Percentiles rank a stretch among this genome's conserved stretches.
phyloP scores from a whole-genome alignment of 2,888 invertebrate species.

The Acholoe squamosa region DNA sequence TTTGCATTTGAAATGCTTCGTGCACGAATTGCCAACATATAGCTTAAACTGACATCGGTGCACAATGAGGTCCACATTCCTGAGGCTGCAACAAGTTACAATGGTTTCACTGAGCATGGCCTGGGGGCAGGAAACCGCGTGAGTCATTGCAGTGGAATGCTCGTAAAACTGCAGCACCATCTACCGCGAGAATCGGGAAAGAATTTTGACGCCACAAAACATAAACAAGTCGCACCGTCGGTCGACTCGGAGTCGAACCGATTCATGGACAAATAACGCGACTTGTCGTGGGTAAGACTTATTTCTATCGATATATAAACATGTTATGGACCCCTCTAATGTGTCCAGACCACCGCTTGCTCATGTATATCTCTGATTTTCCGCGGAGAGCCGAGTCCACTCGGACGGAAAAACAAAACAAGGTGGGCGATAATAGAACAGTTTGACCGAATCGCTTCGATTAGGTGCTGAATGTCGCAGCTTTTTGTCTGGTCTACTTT shows the following conservation, averaged over 20 bases:
- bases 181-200: constrained; percentile 49
- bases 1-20: background rate
- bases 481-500: constrained; percentile 35
- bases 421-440: constrained; percentile 49
- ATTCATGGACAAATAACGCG: constrained; percentile 33
- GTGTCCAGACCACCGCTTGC: background rate
- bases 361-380: background rate
- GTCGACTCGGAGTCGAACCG: background rate
- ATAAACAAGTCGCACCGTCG: constrained; percentile 39
- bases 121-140: constrained; percentile 33
- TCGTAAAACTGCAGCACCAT: constrained; percentile 57
- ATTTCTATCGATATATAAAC: constrained; percentile 25
- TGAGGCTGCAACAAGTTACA: constrained; percentile 37
- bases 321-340: background rate
- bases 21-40: constrained; percentile 10
- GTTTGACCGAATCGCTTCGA: constrained; percentile 53
- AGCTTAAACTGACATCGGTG: background rate
- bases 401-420: constrained; percentile 51
- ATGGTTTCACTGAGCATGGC: constrained; percentile 7
- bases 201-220: constrained; percentile 59
- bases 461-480: constrained; percentile 47
- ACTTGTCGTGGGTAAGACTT: background rate
- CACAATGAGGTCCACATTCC: constrained; percentile 26
- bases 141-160: constrained; percentile 39
- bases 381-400: constrained; percentile 22